Conservation (phyloP, 53 echinoderm and acorn worm species). For the Mesocentrotus franciscanus region DNA sequence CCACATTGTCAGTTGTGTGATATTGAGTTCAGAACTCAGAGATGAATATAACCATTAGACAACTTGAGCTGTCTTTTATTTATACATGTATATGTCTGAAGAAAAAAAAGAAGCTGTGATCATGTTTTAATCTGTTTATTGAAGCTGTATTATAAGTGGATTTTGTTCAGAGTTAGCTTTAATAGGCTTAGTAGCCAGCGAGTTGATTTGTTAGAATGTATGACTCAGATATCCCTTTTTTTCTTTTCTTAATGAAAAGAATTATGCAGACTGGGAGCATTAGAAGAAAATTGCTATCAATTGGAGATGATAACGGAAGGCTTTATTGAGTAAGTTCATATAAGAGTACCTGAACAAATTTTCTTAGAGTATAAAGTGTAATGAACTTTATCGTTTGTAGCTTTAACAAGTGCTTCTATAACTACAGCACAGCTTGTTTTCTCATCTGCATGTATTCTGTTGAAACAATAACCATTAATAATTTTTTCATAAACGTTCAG, state of each 20-base stretch:
- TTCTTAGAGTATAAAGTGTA: background rate
- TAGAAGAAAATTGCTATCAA: background rate
- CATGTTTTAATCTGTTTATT: background rate
- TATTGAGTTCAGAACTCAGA: background rate
- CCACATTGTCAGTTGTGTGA: background rate
- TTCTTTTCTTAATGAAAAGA: background rate
- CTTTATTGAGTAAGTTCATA: background rate
- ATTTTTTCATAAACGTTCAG: no score
- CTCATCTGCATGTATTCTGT: background rate
- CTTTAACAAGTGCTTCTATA: background rate
- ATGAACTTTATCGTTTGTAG: background rate
- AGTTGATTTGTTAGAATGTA: background rate
- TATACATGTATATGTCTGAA: background rate
- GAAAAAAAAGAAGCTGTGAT: background rate
- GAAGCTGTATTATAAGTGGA: background rate
- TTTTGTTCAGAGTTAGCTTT: background rate
- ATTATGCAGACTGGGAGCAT: background rate
- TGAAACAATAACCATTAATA: background rate
- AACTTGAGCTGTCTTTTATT: background rate
- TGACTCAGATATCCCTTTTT: background rate
- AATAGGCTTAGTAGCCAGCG: background rate
- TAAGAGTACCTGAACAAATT: background rate
- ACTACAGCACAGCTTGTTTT: background rate
- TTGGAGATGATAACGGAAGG: background rate
- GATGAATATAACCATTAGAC: background rate